A percentile compares a stretch with the other conserved stretches of the same genome.
phyloP scores from a whole-genome alignment of 2,797 vertebrate genomes.

The Percopsis omiscomaycus region DNA sequence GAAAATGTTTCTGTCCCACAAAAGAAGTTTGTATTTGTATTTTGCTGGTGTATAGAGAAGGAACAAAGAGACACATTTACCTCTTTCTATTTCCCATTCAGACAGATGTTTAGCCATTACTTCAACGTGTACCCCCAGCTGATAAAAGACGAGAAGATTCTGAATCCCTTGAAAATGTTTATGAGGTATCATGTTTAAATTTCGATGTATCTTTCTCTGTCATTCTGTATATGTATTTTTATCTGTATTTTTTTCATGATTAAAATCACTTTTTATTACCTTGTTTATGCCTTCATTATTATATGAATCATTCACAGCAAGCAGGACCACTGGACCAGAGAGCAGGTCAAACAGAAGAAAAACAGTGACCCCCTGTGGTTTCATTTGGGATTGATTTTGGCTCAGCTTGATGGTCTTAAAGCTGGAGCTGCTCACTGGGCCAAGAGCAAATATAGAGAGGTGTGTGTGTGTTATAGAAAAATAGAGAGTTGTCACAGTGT shows the following conservation, averaged over 20 bases:
- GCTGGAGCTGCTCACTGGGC: conserved; percentile 82
- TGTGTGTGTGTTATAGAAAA: conserved; percentile 49
- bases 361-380: conserved; percentile 83
- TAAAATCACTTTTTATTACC: neutral
- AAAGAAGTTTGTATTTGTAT: too few relatives aligned
- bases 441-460: conserved; percentile 74
- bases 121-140: conserved; percentile 87
- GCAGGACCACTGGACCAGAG: conserved; percentile 84
- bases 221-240: neutral
- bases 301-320: conserved; percentile 65
- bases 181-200: conserved; percentile 71
- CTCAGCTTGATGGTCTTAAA: conserved; percentile 86
- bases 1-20: too few relatives aligned
- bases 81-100: conserved; percentile 57
- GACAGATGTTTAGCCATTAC: conserved; percentile 85
- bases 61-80: neutral
- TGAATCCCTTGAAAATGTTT: conserved; percentile 79
- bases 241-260: neutral
- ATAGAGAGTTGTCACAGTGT: conserved; percentile 34
- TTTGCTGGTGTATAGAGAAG: neutral
- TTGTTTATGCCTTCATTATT: neutral
- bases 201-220: neutral
- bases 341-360: conserved; percentile 76
- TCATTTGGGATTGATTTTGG: conserved; percentile 81
- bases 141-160: conserved; percentile 75